Conservation (phyloP, 2,888 invertebrate genomes). For the Ennomos quercinarius region DNA sequence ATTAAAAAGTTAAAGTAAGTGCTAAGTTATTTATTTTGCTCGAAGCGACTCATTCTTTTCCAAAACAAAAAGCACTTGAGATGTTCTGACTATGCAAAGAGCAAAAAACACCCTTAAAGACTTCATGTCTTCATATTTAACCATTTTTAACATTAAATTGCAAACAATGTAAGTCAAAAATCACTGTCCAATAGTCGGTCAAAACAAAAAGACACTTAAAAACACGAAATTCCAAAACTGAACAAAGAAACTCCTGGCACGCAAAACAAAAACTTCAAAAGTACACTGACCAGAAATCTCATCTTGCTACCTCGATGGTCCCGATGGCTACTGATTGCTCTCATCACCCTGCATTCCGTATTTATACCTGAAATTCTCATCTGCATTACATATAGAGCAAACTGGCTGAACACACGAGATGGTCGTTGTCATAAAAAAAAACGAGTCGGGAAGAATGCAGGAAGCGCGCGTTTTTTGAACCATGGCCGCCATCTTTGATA, state of each 20-base stretch:
- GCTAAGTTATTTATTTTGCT: no score
- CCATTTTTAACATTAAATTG: neutral
- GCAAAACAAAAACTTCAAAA: constrained; percentile 8
- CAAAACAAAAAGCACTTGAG: no score
- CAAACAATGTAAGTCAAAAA: constrained; percentile 1
- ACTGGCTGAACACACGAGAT: constrained; percentile 51
- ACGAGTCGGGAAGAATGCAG: constrained; percentile 71
- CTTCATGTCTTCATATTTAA: no score
- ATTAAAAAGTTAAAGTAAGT: no score
- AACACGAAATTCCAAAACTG: neutral
- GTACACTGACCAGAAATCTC: constrained; percentile 76
- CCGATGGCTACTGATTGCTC: constrained; percentile 73
- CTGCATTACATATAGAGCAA: constrained; percentile 56
- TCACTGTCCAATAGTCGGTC: neutral
- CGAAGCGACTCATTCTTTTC: no score
- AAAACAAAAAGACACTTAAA: neutral
- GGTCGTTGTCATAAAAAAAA: constrained; percentile 48
- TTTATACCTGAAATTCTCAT: constrained; percentile 64
- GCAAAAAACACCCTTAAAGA: no score
- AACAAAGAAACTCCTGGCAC: neutral
- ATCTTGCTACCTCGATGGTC: constrained; percentile 64
- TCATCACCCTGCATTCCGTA: constrained; percentile 56
- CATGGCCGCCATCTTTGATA: constrained; percentile 52
- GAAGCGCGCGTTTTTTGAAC: constrained; percentile 71
- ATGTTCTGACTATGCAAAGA: no score